These are phyloP conservation scores for Anarrhichthys ocellatus DNA, from an alignment of 2,113 vertebrate species.

Conservation along the genomic window DNA sequence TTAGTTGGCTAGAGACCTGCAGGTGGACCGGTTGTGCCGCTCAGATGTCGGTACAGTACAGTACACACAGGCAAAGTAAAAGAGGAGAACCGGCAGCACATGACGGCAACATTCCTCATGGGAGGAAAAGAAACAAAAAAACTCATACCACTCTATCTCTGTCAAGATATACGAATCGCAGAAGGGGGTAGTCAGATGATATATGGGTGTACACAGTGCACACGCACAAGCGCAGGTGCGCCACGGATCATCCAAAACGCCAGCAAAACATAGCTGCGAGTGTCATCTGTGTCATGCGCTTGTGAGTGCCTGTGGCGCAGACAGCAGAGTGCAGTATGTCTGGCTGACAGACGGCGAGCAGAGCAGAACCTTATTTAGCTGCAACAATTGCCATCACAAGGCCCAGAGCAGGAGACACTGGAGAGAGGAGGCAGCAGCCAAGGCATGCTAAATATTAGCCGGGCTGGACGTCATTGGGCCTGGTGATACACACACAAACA, in stretches of 20 bases:
- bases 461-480: slow-evolving; percentile 69
- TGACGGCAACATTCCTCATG: slow-evolving; percentile 50
- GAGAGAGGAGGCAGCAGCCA: slow-evolving; percentile 56
- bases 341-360: slow-evolving; percentile 42
- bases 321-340: slow-evolving; percentile 43
- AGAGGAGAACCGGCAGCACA: slow-evolving; percentile 44
- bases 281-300: slow-evolving; percentile 1
- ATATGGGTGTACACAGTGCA: slow-evolving; percentile 10
- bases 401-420: slow-evolving; percentile 53
- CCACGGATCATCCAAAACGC: slow-evolving; percentile 39
- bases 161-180: slow-evolving; percentile 41
- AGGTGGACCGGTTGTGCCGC: slow-evolving; percentile 10
- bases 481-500: slow-evolving; percentile 57
- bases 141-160: slow-evolving; percentile 17
- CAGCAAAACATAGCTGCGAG: slow-evolving; percentile 29
- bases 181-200: slow-evolving; percentile 43
- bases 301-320: slow-evolving; percentile 30
- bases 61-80: slow-evolving; percentile 27
- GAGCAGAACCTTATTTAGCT: slow-evolving; percentile 71
- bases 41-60: slow-evolving; percentile 34
- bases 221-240: slow-evolving; percentile 48
- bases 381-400: slow-evolving; percentile 71
- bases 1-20: slow-evolving; percentile 8
- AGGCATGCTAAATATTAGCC: slow-evolving; percentile 76
- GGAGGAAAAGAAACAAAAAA: background rate